Base-by-base conservation (phyloP, 2,797 vertebrate genomes). In the Lagodon rhomboides region DNA sequence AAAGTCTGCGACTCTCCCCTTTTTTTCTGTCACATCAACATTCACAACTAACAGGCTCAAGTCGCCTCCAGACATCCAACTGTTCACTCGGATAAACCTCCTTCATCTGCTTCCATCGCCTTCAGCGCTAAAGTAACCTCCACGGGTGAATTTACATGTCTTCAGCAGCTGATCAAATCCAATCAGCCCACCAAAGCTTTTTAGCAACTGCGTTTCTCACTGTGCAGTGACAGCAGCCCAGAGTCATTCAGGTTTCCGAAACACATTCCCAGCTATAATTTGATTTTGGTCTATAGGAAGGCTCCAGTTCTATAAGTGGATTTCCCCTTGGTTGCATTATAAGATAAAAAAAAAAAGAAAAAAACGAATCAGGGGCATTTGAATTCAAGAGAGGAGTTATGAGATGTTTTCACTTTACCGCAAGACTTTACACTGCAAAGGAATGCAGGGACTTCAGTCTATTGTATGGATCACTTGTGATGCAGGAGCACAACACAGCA, bases 51-150 rank as follows among this genome's bases (percentile, higher is more conserved):
- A 63, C 68, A 77, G 65, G 61, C 55, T 87, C 67, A 89, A 62
- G 80, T 53, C 54, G 78, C 89, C 85, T 77, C 17, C 49, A 84
- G 86, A 81, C 75, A 85, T 63, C 34, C 15, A 60, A 60, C 74
- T 73, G 68, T 77, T 89, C 87, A 84, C 84, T 85, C 60, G 4
- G 43, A 87, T 87, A 78, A 89, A 78, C 68, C 68, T 86, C 85
- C 73, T 73, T 89, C 82, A 53, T 79, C 64, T 59, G 61, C 70
- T 54, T 59, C 3, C 22, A 73, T 20, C 53, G 79, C 83, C 55
- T 9, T 53, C 12, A 67, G 75, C 73, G 65, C n/a, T 22, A 11
- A 55, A 27, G 63, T 73, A 78, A 75, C 73, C 76, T 87, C 86
- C 30, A 23, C 1, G 25, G 71, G 41, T 58, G 43, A 79, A 77